These are phyloP conservation scores for Pinctada fucata DNA, from an alignment of 2,888 invertebrate species.

Conservation along the genomic window DNA sequence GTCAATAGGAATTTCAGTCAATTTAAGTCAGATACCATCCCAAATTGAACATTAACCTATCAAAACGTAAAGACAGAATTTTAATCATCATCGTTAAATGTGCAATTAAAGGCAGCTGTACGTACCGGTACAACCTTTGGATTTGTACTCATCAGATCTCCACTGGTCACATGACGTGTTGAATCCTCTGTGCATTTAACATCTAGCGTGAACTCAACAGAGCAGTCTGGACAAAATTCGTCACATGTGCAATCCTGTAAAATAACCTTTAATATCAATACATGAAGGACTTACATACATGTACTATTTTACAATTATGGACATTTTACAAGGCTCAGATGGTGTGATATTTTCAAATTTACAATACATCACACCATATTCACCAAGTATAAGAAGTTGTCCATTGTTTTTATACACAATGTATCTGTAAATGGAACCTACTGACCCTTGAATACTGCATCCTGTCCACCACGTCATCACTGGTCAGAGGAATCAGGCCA, in stretches of 20 bases:
- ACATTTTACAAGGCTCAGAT: too few species aligned
- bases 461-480: conserved; percentile 96
- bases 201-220: conserved; percentile 97
- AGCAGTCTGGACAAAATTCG: conserved; percentile 98
- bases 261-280: neutral
- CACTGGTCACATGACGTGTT: conserved; percentile 96
- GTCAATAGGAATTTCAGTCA: too few species aligned
- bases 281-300: too few species aligned
- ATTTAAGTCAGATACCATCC: too few species aligned
- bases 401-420: too few species aligned
- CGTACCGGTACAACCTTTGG: conserved; percentile 90
- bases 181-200: conserved; percentile 96
- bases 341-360: too few species aligned
- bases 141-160: conserved; percentile 92
- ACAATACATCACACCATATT: too few species aligned
- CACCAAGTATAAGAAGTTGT: too few species aligned
- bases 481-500: conserved; percentile 93
- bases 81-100: neutral
- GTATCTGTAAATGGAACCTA: too few species aligned
- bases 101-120: conserved; percentile 15
- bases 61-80: neutral
- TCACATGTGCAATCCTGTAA: conserved; percentile 94
- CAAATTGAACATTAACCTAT: too few species aligned
- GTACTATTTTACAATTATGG: too few species aligned
- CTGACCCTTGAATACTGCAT: conserved; percentile 89